phyloP scores from a whole-genome alignment of 2,797 vertebrate species.

The Neomorphus geoffroyi region DNA sequence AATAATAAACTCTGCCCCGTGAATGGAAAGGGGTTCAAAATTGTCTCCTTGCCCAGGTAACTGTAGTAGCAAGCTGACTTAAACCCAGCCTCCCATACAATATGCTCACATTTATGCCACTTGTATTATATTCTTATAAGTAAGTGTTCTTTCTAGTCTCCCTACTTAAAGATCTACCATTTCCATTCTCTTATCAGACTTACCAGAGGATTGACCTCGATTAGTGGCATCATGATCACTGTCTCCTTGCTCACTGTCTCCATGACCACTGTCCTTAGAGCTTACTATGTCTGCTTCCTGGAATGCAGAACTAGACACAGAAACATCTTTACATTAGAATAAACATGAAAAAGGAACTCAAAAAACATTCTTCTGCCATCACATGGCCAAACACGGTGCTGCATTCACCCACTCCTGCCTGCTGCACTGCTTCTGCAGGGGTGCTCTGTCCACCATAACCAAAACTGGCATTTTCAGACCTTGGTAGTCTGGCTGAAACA shows the following conservation, averaged over 20 bases:
- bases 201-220: slow-evolving; percentile 95
- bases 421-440: neutral
- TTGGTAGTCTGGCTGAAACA: neutral
- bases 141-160: slow-evolving; percentile 18
- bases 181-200: slow-evolving; percentile 77
- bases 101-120: neutral
- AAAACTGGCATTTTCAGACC: neutral
- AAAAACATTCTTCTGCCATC: slow-evolving; percentile 87
- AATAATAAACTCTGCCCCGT: neutral
- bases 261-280: slow-evolving; percentile 98
- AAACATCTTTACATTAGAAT: slow-evolving; percentile 73
- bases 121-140: neutral
- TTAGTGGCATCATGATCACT: slow-evolving; percentile 98
- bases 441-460: neutral
- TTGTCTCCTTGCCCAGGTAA: neutral
- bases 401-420: slow-evolving; percentile 65
- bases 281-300: slow-evolving; percentile 99
- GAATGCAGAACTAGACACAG: slow-evolving; percentile 92
- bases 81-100: neutral
- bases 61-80: neutral
- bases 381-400: slow-evolving; percentile 83
- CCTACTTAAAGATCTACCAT: slow-evolving; percentile 55
- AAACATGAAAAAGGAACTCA: slow-evolving; percentile 60
- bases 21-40: neutral
- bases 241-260: slow-evolving; percentile 98